Conservation (phyloP, 35 echinoderm and acorn worm species). For the Ophiothrix spiculata region DNA sequence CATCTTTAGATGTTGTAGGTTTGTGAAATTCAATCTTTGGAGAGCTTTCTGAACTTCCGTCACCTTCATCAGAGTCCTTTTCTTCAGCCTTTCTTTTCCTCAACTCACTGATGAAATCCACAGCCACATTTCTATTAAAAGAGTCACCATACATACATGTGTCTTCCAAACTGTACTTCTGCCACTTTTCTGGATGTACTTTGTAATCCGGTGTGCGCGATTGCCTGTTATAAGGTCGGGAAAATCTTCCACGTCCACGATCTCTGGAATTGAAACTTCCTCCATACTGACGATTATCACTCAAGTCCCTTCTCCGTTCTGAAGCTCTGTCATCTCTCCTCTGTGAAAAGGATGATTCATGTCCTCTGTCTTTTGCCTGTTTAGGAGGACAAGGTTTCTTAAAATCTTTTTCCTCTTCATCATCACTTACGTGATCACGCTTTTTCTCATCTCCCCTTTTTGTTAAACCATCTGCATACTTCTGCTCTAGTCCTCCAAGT, state of each 20-base stretch:
- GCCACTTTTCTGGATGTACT: constrained; percentile 36
- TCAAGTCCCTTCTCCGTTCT: neutral
- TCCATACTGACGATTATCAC: neutral
- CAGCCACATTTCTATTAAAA: constrained; percentile 39
- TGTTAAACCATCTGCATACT: neutral
- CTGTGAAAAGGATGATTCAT: neutral
- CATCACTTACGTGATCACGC: neutral
- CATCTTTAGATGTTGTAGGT: neutral
- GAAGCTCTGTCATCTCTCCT: neutral
- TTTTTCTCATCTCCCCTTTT: neutral
- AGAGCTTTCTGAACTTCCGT: neutral
- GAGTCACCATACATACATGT: constrained; percentile 42
- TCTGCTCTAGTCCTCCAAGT: constrained; percentile 6
- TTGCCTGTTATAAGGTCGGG: neutral
- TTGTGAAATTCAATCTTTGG: constrained; percentile 37
- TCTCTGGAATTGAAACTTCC: neutral
- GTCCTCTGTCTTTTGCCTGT: neutral
- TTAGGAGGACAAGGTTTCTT: neutral
- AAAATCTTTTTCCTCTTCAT: neutral
- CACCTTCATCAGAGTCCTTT: neutral
- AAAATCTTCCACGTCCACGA: neutral
- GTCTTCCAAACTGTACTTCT: constrained; percentile 50
- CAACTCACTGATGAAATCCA: constrained; percentile 50
- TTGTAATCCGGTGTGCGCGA: constrained; percentile 14
- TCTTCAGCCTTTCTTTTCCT: constrained; percentile 35